Percentiles rank a stretch among this genome's conserved stretches.
Conservation (phyloP, 2,888 invertebrate genomes). For the Sminthurides aquaticus region DNA sequence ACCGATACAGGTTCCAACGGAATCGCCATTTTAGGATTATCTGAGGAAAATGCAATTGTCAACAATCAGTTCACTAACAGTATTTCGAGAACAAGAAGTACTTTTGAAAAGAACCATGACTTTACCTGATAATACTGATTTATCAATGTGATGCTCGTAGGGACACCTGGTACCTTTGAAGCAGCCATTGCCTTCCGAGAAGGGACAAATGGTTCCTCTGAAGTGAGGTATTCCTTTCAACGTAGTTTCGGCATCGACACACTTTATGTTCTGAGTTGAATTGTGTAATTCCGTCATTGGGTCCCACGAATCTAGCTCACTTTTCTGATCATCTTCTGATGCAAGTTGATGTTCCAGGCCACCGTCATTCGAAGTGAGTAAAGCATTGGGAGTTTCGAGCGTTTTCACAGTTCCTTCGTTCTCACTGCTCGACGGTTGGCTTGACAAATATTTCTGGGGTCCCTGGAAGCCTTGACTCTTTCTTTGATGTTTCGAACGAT, state of each 20-base stretch:
- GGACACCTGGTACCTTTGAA: conserved; percentile 11
- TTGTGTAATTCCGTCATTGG: neutral
- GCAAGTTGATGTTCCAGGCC: neutral
- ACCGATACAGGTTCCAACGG: neutral
- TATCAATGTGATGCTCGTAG: conserved; percentile 13
- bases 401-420: no score
- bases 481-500: no score
- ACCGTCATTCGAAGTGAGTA: neutral
- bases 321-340: neutral
- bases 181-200: conserved; percentile 6
- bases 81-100: no score
- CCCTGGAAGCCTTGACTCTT: no score
- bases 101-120: no score
- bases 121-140: neutral
- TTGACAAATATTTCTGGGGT: no score
- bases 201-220: conserved; percentile 8
- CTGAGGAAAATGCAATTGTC: neutral
- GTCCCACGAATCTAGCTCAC: neutral
- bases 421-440: no score
- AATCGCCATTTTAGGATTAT: conserved; percentile 4
- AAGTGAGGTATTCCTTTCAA: neutral
- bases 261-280: conserved; percentile 7
- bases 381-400: neutral
- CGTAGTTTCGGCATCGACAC: neutral
- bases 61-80: no score